A percentile compares a stretch with the other conserved stretches of the same genome.
Conservation (phyloP, 2,797 vertebrate genomes). For the Tamandua tetradactyla region DNA sequence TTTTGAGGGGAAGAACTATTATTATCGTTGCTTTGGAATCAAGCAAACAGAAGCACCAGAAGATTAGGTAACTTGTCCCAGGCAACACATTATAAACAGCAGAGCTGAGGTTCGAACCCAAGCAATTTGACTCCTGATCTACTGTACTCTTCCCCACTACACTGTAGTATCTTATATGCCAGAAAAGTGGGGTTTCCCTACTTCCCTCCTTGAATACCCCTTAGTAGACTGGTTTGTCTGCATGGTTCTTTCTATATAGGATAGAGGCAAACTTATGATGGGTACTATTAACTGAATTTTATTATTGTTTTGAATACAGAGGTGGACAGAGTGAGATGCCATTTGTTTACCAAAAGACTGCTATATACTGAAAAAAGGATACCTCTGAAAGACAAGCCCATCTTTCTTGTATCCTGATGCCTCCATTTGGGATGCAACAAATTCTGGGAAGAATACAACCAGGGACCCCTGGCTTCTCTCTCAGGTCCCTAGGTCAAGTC, state of each 20-base stretch:
- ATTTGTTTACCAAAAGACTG: conserved; percentile 13
- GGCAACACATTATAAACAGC: background rate
- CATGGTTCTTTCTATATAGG: background rate
- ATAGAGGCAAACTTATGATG: background rate
- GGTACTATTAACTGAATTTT: conserved; percentile 29
- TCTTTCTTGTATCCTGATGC: background rate
- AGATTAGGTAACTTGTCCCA: background rate
- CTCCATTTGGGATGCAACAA: background rate
- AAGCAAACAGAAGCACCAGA: background rate
- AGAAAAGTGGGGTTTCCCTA: background rate
- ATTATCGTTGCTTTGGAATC: conserved; percentile 25
- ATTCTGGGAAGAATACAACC: background rate
- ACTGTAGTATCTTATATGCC: background rate
- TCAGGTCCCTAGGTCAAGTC: background rate
- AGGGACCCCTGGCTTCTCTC: background rate
- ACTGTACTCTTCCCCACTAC: background rate
- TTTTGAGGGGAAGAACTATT: background rate
- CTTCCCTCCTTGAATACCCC: background rate
- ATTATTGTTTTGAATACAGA: conserved; percentile 12
- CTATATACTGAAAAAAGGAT: background rate
- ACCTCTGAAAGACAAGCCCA: background rate
- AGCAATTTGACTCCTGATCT: background rate
- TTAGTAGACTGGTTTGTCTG: background rate
- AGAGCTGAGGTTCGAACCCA: background rate
- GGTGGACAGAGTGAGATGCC: background rate